Base-by-base conservation (phyloP, 1,140 invertebrate genomes). In the Oryzaephilus surinamensis region DNA sequence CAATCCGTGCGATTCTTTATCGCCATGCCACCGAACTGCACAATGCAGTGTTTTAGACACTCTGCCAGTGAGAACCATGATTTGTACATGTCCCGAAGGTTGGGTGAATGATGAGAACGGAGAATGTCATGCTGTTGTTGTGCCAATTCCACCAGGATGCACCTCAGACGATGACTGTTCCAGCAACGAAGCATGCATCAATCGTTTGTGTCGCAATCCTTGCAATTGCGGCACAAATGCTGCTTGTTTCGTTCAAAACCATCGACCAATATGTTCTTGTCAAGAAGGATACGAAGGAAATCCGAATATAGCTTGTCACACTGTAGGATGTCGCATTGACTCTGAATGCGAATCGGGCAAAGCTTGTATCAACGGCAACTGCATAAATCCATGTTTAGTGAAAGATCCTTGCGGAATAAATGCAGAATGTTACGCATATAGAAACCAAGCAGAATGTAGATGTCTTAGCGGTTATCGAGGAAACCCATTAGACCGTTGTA, bases 221-320 rank as follows among this genome's bases (percentile, higher is more conserved):
- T 93, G 88, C 54, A 81, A 83, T 54, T 93, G 89, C 57, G 90
- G 89, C 14, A 71, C 73, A 16, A 84, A 92, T 55, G 81, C 87
- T 4, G 73, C 81, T 41, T 94, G 90, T 50, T 73, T 78, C 19
- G 77, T 91, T 0, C 73, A 74, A 41, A 80, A 89, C 46, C 89
- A 93, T 49, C 76, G 84, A 19, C 83, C 88, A 1, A 77, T 89
- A 3, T 94, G 89, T 57, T 81, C 81, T 2, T 93, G 89, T 55
- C 68, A 77, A 43, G 71, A 80, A 48, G 84, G 84, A 10, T 87
- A 73, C 56, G 82, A 88, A 57, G 88, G 88, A 38, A 84, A 91
- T 64, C 87, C 88, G 1, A 81, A 89, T 43, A 72, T 79, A 6
- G 68, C 71, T 13, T 93, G 88, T 59, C 73, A 74, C 48, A 70